Evolutionary conservation across 92 coral and sea anemone species (phyloP).

Genomic region (Porites evermanni): DNA sequence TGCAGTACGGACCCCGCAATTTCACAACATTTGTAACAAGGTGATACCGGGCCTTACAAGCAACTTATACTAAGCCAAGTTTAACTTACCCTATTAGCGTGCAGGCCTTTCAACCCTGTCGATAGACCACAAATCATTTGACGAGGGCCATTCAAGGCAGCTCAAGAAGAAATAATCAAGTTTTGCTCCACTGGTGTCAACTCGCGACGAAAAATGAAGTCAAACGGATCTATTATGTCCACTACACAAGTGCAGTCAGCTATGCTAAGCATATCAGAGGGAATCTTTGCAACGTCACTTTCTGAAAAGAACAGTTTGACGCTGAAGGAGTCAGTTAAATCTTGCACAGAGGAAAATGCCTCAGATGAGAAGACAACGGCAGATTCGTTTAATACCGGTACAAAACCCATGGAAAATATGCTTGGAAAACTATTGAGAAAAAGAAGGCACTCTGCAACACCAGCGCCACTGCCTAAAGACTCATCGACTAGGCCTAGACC

Average conservation of each 20-base stretch:
- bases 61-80: neutral
- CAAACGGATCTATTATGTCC: slow-evolving; percentile 29
- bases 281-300: slow-evolving; percentile 46
- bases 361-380: neutral
- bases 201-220: slow-evolving; percentile 20
- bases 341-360: neutral
- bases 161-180: neutral
- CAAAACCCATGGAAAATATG: neutral
- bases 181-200: neutral
- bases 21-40: neutral
- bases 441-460: slow-evolving; percentile 49
- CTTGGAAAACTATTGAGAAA: neutral
- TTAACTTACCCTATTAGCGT: neutral
- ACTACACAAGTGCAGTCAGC: slow-evolving; percentile 21
- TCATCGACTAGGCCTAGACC: neutral
- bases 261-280: slow-evolving; percentile 27
- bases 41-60: neutral
- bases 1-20: neutral
- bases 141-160: neutral
- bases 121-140: neutral
- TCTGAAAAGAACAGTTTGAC: slow-evolving; percentile 30
- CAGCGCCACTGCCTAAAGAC: neutral
- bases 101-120: neutral
- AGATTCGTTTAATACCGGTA: neutral
- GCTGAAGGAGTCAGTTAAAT: slow-evolving; percentile 1